Base-by-base conservation (phyloP, 2,888 invertebrate genomes). In the Thysanoteuthis rhombus region DNA sequence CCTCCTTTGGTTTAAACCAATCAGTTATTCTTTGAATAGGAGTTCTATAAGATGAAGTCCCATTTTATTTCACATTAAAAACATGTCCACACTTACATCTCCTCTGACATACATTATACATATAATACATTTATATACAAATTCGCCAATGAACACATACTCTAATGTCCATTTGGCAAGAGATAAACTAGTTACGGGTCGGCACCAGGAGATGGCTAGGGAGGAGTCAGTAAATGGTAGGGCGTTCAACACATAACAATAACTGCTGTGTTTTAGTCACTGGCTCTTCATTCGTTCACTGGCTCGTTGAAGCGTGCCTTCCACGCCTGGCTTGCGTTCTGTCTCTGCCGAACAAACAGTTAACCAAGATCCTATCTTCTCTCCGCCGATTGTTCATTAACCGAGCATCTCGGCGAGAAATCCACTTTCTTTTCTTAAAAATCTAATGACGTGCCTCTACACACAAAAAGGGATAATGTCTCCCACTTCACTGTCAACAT, bases 111-210 rank as follows among this genome's bases (percentile, higher is more conserved):
- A 75, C 75, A 75, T 16, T 75, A 75, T 75, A 75, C 75, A 36
- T 75, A 75, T 75, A 75, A 75, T 75, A 75, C 6, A 75, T n/a
- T 75, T 75, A 75, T n/a, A 75, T 75, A 75, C 75, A 75, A 75
- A 75, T 75, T 75, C n/a, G 16, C 36, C 75, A 75, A 75, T 75
- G 36, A 75, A 36, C 75, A 36, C 75, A 75, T 36, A 75, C 75
- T 75, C 75, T 75, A 75, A 75, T 75, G n/a, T n/a, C 75, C n/a
- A 75, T 75, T 75, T 75, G n/a, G 75, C 75, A 75, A 75, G n/a
- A 36, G 75, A 75, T 75, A 75, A 75, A 75, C 75, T 75, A 75
- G 75, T 75, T 75, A 75, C n/a, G 75, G 75, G 75, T 75, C 75
- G 75, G 75, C n/a, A 75, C 12, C 75, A 75, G n/a, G n/a, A n/a